Base-by-base conservation (phyloP, 1,140 invertebrate genomes). In the Apis florea region DNA sequence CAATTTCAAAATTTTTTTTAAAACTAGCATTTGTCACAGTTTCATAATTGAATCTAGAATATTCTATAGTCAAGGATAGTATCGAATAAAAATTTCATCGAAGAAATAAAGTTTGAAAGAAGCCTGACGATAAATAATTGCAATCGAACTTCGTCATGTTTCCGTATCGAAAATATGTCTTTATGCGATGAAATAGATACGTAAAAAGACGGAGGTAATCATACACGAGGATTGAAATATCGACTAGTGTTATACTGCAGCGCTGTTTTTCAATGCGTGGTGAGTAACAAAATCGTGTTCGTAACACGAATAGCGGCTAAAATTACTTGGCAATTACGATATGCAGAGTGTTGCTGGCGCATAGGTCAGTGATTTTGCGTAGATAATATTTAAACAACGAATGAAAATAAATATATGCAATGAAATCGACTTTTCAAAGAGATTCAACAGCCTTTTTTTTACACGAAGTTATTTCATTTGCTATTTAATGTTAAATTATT, bases 281-380 rank as follows among this genome's bases (percentile, higher is more conserved):
- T 24, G 47, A 58, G 73, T 56, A 69, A 82, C 63, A 77, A 49
- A 63, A 21, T 40, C n/a, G 59, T 40, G 53, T 31, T 67, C 59
- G 54, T 40, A 40, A 49, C 76, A 83, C 61, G 77, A 74, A 80
- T 51, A 53, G n/a, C 17, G 15, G 56, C 77, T 63, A 56, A 74
- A 83, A 83, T 80, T 80, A 74, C 77, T 74, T 64, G 61, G 56
- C 67, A 83, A 83, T 83, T 83, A 59, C 64, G 53, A 61, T 80
- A 83, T 64, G 68, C 53, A 17, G 51, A 47, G 53, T 26, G 70
- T 51, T 73, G 61, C 40, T 49, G 47, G 66, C 51, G 61, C 51
- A 26, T 8, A 10, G 19, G 31, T 53, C 68, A 24, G 0, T 21
- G 47, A 2, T 21, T 26, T 53, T 12, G n/a, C 17, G 24, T 6